phyloP scores from a whole-genome alignment of 2,888 invertebrate species.

The Hemithea aestivaria region DNA sequence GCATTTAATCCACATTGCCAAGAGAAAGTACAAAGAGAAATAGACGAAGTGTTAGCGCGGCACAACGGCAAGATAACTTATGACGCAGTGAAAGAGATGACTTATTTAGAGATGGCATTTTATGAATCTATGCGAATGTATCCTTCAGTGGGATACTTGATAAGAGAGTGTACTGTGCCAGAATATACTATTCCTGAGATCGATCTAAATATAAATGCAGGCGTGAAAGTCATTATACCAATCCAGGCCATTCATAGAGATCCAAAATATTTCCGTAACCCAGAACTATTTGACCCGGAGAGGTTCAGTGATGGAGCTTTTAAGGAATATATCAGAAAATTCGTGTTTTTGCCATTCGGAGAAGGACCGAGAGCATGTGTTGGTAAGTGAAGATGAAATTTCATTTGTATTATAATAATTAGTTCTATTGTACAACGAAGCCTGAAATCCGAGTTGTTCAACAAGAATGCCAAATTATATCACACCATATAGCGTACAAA shows the following conservation, averaged over 20 bases:
- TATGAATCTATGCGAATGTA: constrained; percentile 65
- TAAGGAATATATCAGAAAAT: constrained; percentile 47
- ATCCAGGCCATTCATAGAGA: constrained; percentile 63
- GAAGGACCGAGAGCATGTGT: constrained; percentile 66
- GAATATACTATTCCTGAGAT: constrained; percentile 63
- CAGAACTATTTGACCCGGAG: constrained; percentile 58
- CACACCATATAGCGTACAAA: too few relatives aligned
- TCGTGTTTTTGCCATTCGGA: constrained; percentile 61
- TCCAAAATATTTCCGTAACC: constrained; percentile 56
- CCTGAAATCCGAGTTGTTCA: too few relatives aligned
- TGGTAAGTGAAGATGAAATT: constrained; percentile 44
- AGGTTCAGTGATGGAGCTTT: constrained; percentile 50
- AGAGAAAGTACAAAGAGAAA: constrained; percentile 60
- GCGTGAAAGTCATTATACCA: constrained; percentile 55
- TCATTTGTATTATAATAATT: neutral
- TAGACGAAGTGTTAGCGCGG: constrained; percentile 56
- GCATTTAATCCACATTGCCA: constrained; percentile 68
- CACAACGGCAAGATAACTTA: constrained; percentile 55
- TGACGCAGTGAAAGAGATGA: constrained; percentile 65
- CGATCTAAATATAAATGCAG: constrained; percentile 53
- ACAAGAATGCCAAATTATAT: too few relatives aligned
- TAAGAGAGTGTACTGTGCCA: constrained; percentile 55
- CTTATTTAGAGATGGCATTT: constrained; percentile 61
- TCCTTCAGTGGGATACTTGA: constrained; percentile 60
- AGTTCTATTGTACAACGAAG: neutral